These are phyloP conservation scores for Bombyx mori DNA, from an alignment of 1,140 invertebrate species.

Conservation along the genomic window DNA sequence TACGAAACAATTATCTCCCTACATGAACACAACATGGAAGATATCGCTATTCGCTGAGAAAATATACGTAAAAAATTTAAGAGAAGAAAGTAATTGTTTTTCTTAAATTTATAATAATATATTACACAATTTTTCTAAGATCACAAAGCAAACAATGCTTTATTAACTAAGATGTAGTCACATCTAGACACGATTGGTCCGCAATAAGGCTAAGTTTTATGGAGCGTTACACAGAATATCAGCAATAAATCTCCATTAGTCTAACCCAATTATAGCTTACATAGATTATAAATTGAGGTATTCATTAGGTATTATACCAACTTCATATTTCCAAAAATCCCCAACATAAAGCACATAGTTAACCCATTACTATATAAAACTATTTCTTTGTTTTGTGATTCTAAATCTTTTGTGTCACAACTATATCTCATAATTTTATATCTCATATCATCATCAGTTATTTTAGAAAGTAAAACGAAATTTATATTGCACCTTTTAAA, in stretches of 20 bases:
- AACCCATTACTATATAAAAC: no score
- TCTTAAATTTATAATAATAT: conserved; percentile 8
- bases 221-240: conserved; percentile 10
- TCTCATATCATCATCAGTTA: no score
- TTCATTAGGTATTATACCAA: background rate
- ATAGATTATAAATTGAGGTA: background rate
- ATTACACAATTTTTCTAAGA: conserved; percentile 8
- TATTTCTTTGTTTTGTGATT: no score
- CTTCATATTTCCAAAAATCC: no score
- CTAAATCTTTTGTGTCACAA: no score
- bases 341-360: no score
- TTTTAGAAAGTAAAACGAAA: background rate
- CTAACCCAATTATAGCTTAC: no score
- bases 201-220: conserved; percentile 42
- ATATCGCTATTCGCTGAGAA: conserved; percentile 15
- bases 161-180: conserved; percentile 30
- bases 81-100: conserved; percentile 4
- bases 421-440: no score
- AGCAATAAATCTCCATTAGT: conserved; percentile 1
- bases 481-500: conserved; percentile 28
- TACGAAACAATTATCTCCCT: conserved; percentile 12
- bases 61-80: conserved; percentile 9
- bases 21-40: conserved; percentile 30
- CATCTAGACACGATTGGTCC: conserved; percentile 47
- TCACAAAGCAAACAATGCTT: conserved; percentile 23